Evolutionary conservation across 2,888 invertebrate species (phyloP), one percentile per base, ranked within the genome.

Genomic region (Eulithis prunata): DNA sequence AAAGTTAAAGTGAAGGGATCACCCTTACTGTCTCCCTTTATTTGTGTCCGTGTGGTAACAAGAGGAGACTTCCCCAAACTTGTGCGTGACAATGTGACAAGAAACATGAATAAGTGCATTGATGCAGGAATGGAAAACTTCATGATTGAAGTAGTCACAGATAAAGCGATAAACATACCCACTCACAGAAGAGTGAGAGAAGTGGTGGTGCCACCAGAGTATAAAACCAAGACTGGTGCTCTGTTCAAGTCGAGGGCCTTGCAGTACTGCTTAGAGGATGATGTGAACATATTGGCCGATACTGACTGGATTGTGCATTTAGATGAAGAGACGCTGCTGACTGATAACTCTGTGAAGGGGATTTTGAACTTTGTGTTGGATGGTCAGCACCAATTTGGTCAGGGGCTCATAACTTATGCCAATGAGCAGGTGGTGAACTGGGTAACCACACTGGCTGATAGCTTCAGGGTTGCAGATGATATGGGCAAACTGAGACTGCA

Each of bases 261-360:
- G 61, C 99, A 99, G 85, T 99, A 98, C 87, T 99, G 99, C 81
- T 94, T 99, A 62, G 99, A 99, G 89, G 97, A 97, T 78, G 95
- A 95, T 80, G 96, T 98, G 1, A 99, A 98, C 87, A 94, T 94
- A 76, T 87, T 98, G 57, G 95, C 95, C 60, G 98, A 98, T 81
- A 96, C 95, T 72, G 98, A 99, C 85, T 99, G 98, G 98, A 96
- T 99, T 80, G 98, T 98, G n/a, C 99, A 99, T 91, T 93, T 99
- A 68, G 99, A 99, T 88, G 99, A 99, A 90, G 99, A 99, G 87
- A 99, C 99, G 0, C 91, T 99, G 61, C 91, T 99, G 38, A 99
- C 99, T 6, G 98, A 98, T 81, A 98, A 98, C 86, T 96, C 97
- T 53, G 96, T 98, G 57, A 94, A 96, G 61, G 98, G 98, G 10